phyloP scores from a whole-genome alignment of 2,888 invertebrate species.

The Scrobipalpa atriplicella region DNA sequence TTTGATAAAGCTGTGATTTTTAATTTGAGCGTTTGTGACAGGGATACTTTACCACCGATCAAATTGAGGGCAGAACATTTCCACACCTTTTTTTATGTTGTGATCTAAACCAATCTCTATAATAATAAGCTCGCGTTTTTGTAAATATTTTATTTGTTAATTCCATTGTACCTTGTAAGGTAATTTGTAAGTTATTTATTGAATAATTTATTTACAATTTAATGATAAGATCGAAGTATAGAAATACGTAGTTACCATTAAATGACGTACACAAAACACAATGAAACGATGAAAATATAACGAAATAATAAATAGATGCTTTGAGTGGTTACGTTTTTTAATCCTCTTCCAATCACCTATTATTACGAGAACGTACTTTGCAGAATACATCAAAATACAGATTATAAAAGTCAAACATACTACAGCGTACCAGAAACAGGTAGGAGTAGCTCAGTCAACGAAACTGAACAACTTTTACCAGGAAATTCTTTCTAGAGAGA shows the following conservation, averaged over 20 bases:
- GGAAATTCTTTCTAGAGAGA: no score
- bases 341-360: conserved; percentile 2
- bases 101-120: conserved; percentile 33
- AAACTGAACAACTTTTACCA: no score
- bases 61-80: conserved; percentile 24
- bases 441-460: no score
- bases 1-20: neutral
- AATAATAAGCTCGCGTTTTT: conserved; percentile 54
- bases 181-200: conserved; percentile 54
- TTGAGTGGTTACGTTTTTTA: conserved; percentile 42
- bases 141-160: conserved; percentile 56
- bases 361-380: neutral
- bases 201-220: conserved; percentile 50
- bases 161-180: conserved; percentile 18
- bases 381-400: neutral
- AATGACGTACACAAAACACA: conserved; percentile 39
- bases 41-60: conserved; percentile 31
- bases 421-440: no score
- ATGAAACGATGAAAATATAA: conserved; percentile 35
- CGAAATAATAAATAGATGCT: conserved; percentile 43
- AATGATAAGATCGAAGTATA: conserved; percentile 39
- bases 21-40: conserved; percentile 17
- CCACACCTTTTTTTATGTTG: conserved; percentile 16
- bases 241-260: conserved; percentile 45
- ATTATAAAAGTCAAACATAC: neutral